Conservation (phyloP, 2,797 vertebrate genomes). For the Cossypha niveicapilla region DNA sequence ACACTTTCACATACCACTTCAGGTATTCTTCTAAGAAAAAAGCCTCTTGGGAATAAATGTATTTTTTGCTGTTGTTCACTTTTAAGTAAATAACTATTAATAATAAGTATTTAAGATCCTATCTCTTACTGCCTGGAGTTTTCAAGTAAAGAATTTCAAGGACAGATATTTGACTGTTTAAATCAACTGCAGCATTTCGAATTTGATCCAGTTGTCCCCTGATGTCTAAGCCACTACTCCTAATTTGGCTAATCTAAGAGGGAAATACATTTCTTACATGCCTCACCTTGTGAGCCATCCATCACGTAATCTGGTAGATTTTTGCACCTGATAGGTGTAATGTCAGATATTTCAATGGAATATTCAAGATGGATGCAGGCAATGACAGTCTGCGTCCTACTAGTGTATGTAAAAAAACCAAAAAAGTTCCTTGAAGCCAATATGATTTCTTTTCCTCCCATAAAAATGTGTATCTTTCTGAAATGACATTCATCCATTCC, state of each 20-base stretch:
- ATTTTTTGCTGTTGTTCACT: not conserved
- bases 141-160: not conserved
- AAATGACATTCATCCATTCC: not conserved
- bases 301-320: not conserved
- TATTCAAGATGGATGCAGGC: not conserved
- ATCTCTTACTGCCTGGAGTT: not conserved
- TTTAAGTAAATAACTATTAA: not conserved
- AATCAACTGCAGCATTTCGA: not conserved
- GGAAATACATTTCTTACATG: not conserved
- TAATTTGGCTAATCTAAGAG: not conserved
- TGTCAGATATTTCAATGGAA: not conserved
- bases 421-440: not conserved
- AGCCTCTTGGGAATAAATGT: not conserved
- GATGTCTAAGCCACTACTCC: not conserved
- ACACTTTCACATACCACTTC: not conserved
- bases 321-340: not conserved
- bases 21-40: not conserved
- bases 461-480: not conserved
- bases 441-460: not conserved
- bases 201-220: not conserved
- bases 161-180: not conserved
- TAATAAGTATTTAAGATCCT: not conserved
- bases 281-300: not conserved
- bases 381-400: not conserved
- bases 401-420: not conserved